A percentile compares a stretch with the other conserved stretches of the same genome.
Evolutionary conservation across 2,888 invertebrate species (phyloP).

Genomic region (Imbricaverruca yamaguchii): DNA sequence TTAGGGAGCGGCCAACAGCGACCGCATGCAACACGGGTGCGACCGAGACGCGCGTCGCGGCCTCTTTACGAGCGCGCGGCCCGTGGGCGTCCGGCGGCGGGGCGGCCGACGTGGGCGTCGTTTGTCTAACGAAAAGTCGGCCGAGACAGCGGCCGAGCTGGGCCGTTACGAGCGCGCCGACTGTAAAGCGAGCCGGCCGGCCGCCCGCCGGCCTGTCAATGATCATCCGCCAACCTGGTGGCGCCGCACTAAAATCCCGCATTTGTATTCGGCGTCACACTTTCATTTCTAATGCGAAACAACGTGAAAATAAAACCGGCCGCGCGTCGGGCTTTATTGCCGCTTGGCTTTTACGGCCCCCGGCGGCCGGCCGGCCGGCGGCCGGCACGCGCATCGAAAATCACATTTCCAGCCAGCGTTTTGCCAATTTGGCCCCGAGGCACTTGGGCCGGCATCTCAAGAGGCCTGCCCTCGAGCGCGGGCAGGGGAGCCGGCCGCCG

Average conservation of each 20-base stretch:
- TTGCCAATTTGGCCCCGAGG: slow-evolving; percentile 18
- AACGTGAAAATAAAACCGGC: slow-evolving; percentile 18
- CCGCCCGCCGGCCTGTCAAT: not conserved
- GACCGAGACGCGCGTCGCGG: not conserved
- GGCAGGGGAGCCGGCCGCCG: too few relatives aligned
- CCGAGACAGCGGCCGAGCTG: not conserved
- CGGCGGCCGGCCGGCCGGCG: not conserved
- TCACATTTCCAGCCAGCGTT: slow-evolving; percentile 10
- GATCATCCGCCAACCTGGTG: not conserved
- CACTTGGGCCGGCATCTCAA: not conserved
- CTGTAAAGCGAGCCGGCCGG: not conserved
- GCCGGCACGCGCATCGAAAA: not conserved
- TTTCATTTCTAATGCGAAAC: slow-evolving; percentile 15
- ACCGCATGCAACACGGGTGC: not conserved
- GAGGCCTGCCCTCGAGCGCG: not conserved
- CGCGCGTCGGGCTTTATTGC: slow-evolving; percentile 13
- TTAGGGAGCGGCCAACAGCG: too few relatives aligned
- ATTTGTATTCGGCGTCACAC: slow-evolving; percentile 15
- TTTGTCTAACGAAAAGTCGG: not conserved
- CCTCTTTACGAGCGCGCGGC: not conserved
- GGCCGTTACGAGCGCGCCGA: not conserved
- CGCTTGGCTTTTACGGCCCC: slow-evolving; percentile 18
- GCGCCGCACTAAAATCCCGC: not conserved
- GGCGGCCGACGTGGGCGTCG: not conserved
- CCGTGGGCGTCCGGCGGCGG: not conserved